Evolutionary conservation across 2,888 invertebrate species (phyloP).

Genomic region (Schizaphis graminum): DNA sequence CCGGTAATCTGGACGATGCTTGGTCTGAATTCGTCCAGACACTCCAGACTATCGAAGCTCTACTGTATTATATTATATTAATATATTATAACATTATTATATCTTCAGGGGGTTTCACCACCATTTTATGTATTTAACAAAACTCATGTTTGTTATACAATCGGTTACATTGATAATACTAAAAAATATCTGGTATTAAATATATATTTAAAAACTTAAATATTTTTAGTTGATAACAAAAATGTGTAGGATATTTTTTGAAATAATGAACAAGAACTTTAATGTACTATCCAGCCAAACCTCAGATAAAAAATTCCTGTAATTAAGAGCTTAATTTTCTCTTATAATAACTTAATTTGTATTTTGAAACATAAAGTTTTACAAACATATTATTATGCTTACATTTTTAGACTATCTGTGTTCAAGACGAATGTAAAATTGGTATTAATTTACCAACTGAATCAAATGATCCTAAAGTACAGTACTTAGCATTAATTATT

Average conservation of each 20-base stretch:
- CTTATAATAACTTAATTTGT: not conserved
- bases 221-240: not conserved
- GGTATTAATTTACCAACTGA: not conserved
- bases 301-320: not conserved
- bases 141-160: not conserved
- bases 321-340: not conserved
- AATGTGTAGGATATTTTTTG: not conserved
- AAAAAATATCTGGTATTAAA: too few relatives aligned
- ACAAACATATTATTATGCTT: not conserved
- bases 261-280: not conserved
- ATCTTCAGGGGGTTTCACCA: too few relatives aligned
- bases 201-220: not conserved
- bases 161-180: not conserved
- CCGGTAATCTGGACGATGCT: too few relatives aligned
- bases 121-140: not conserved
- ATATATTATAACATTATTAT: too few relatives aligned
- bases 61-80: too few relatives aligned
- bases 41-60: too few relatives aligned
- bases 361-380: not conserved
- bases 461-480: slow-evolving; percentile 29
- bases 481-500: not conserved
- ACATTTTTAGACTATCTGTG: not conserved
- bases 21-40: too few relatives aligned
- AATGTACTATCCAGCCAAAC: not conserved
- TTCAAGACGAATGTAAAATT: not conserved